Evolutionary conservation across 2,888 invertebrate species (phyloP), one percentile per base, ranked within the genome.

Genomic region (Temnothorax unifasciatus): DNA sequence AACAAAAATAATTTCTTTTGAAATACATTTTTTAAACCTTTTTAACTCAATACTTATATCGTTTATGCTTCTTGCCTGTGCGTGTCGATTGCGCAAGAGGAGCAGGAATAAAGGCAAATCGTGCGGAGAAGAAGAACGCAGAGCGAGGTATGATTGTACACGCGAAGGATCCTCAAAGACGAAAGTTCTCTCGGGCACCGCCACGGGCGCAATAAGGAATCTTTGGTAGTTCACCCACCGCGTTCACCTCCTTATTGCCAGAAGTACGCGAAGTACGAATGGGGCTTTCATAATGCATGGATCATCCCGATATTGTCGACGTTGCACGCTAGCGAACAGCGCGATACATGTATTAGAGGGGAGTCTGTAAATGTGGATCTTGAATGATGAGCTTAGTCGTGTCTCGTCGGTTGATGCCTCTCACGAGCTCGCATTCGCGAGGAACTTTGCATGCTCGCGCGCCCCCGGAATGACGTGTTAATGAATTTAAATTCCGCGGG

Each of bases 271-370:
- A 69, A 69, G 79, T 81, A 61, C 59, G 79, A 79, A 69, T 81
- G 47, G 47, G 11, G 47, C 73, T 81, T 59, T 79, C 59, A 18
- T 79, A 59, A 34, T 25, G 50, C 79, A 71, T 5, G 79, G 79
- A 81, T 81, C 79, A 81, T 61, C 79, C 18, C 25, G 69, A 81
- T 81, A 73, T 81, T 73, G 73, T 73, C 73, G 79, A 59, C 25
- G 59, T 34, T 50, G 34, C 79, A 38, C 25, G 18, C 54, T 34
- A 15, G 54, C 79, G 29, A 21, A 69, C 47, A 8, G 29, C 79
- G 66, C 79, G 73, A 61, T 73, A 61, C 52, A 41, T 41, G 38
- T 21, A 11, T 11, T 18, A 29, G 15, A 25, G 38, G 11, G 8
- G 25, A 11, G 71, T 44, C 71, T 79, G 71, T 57, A 59, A 77